Percentiles rank a stretch among this genome's conserved stretches.
Evolutionary conservation across 1,140 invertebrate species (phyloP).

Genomic region (Aphis gossypii): DNA sequence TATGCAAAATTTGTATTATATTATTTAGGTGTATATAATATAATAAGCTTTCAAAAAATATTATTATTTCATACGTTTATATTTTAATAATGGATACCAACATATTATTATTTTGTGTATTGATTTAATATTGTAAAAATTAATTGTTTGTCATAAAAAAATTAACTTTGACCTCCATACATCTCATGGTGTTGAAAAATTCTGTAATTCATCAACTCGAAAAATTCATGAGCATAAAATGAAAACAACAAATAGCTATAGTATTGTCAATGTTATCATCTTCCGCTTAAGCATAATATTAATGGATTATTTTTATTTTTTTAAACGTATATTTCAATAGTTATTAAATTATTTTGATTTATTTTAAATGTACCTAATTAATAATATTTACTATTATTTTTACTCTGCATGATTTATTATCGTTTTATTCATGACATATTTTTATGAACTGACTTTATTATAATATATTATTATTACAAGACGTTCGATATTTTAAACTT

Average conservation of each 20-base stretch:
- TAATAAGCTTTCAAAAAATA: too few relatives aligned
- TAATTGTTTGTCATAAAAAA: background rate
- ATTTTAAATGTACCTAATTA: background rate
- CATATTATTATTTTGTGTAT: background rate
- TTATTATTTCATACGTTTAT: background rate
- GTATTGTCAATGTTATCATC: background rate
- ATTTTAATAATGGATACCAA: background rate
- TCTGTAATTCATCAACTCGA: background rate
- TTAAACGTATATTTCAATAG: background rate
- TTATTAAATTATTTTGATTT: background rate
- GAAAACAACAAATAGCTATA: background rate
- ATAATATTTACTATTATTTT: background rate
- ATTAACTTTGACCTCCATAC: background rate
- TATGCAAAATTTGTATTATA: too few relatives aligned
- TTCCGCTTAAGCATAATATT: background rate
- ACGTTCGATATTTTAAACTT: background rate
- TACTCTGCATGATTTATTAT: background rate
- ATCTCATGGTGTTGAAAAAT: background rate
- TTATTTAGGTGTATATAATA: too few relatives aligned
- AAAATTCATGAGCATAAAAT: background rate
- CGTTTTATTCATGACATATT: background rate
- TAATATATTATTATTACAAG: background rate
- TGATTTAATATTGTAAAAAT: background rate
- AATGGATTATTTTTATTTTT: background rate
- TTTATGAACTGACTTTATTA: background rate